phyloP scores from a whole-genome alignment of 2,113 vertebrate genomes.

The Pholis gunnellus region DNA sequence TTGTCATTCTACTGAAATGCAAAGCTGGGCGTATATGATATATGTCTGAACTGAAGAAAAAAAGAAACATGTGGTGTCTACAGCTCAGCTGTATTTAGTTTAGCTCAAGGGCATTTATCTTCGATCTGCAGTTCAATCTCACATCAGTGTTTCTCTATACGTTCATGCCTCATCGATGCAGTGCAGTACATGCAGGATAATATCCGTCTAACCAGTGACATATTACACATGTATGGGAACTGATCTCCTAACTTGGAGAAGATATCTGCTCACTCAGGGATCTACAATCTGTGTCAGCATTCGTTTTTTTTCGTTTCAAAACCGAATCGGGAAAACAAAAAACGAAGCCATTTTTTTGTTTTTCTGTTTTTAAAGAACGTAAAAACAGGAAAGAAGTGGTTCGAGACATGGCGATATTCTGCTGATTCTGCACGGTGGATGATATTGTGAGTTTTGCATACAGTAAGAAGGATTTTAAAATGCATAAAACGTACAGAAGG shows the following conservation, averaged over 20 bases:
- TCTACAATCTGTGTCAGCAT: background rate
- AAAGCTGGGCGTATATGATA: background rate
- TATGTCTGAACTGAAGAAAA: background rate
- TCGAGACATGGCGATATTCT: no score
- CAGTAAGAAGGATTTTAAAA: background rate
- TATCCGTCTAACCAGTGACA: background rate
- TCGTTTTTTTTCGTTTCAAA: no score
- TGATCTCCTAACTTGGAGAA: background rate
- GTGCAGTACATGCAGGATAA: background rate
- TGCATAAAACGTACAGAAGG: background rate
- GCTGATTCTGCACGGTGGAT: no score
- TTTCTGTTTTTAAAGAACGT: no score
- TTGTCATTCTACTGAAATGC: background rate
- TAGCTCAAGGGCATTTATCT: background rate
- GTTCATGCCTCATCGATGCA: background rate
- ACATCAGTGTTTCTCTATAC: background rate
- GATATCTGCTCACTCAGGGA: background rate
- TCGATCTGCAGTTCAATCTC: constrained; percentile 20
- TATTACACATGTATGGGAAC: background rate
- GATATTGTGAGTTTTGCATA: no score
- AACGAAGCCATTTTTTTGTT: no score
- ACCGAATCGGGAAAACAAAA: no score
- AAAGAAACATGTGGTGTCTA: no score
- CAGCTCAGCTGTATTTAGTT: constrained; percentile 16
- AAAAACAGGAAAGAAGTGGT: no score